These are phyloP conservation scores for Clarias macrocephalus DNA, from an alignment of 2,113 vertebrate species.

Conservation along the genomic window DNA sequence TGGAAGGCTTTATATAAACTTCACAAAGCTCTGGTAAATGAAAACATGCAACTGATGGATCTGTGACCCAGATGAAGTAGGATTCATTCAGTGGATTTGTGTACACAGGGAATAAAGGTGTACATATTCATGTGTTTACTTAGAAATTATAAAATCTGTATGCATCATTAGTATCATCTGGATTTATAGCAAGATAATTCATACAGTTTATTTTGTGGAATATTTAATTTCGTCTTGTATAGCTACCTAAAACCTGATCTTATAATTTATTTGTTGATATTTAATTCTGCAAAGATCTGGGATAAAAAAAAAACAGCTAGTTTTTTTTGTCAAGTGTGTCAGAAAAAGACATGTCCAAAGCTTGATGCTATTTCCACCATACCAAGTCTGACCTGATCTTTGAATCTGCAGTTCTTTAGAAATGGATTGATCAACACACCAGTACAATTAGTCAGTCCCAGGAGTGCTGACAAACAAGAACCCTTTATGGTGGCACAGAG, in stretches of 20 bases:
- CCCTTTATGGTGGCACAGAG: too few relatives aligned
- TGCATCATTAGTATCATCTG: neutral
- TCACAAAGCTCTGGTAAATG: neutral
- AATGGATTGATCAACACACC: too few relatives aligned
- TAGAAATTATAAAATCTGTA: neutral
- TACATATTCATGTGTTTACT: neutral
- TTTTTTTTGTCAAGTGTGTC: too few relatives aligned
- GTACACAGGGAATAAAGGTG: too few relatives aligned
- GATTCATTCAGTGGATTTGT: neutral
- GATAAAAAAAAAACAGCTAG: too few relatives aligned
- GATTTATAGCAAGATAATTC: neutral
- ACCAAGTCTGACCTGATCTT: too few relatives aligned
- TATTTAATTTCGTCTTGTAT: neutral
- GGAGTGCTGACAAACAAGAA: too few relatives aligned
- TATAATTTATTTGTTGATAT: neutral
- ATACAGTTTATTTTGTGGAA: neutral
- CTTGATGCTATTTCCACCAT: too few relatives aligned
- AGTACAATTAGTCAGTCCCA: too few relatives aligned
- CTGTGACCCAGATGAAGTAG: neutral
- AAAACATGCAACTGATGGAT: constrained; percentile 2
- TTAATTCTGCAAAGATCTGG: neutral
- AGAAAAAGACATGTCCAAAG: too few relatives aligned
- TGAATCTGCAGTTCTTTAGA: too few relatives aligned
- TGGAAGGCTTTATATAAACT: neutral
- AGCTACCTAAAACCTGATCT: neutral